Evolutionary conservation across 2,888 invertebrate species (phyloP), one percentile per base, ranked within the genome.

Genomic region (Aricia artaxerxes): DNA sequence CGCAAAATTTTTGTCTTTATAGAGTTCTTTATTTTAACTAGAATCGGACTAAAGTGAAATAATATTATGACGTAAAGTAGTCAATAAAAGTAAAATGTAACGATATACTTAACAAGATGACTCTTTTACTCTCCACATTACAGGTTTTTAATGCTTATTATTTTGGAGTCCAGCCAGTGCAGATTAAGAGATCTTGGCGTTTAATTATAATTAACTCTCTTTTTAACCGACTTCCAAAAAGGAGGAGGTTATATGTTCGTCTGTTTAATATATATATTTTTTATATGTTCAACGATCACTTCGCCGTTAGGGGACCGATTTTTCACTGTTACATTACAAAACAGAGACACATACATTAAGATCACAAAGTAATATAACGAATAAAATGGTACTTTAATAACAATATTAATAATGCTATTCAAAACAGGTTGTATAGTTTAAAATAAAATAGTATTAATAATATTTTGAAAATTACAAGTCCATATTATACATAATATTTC

Each of bases 261-360:
- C 24, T 24, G 24, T 24, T 24, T 24, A 24, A 0, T 24, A 24
- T 24, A 24, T 24, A 24, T 24, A 24, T 24, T 24, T 24, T 24
- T 24, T 24, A 24, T 24, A 24, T 24, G 24, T 24, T 24, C 24
- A 24, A 24, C 24, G 24, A 24, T 24, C 24, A 24, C 24, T 24
- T 24, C 24, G 24, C 0, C 24, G 24, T 24, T 24, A 24, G 24
- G 24, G 24, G 24, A 24, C 24, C 24, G 24, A 24, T 24, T 24
- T 69, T 69, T 35, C 35, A 64, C 31, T 31, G 80, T 78, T 80
- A 78, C 77, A 81, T 81, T 77, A 77, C 1, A 64, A 9, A 4
- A 64, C 64, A 3, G 3, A 53, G 11, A 53, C 3, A 53, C 49
- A 49, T 4, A 4, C 9, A 11, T 49, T 7, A 11, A 49, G 24